A percentile compares a stretch with the other conserved stretches of the same genome.
These are phyloP conservation scores for Amblyornis subalaris DNA, from an alignment of 2,113 vertebrate genomes.

Conservation along the genomic window DNA sequence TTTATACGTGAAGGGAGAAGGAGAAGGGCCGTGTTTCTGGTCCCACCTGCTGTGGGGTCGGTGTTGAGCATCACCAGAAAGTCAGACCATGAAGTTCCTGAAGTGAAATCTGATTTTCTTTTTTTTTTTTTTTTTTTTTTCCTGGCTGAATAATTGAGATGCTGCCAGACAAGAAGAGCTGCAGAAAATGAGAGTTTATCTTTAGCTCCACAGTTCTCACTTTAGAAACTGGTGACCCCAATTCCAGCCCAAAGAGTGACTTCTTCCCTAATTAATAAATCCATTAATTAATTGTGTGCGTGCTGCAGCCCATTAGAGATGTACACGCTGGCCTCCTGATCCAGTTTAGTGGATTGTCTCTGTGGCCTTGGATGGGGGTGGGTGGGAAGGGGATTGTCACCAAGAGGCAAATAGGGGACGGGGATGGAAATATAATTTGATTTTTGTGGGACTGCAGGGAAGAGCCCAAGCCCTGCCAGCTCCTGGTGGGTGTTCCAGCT, in stretches of 20 bases:
- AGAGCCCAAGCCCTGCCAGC: background rate
- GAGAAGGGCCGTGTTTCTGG: fast-evolving
- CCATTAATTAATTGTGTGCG: constrained; percentile 76
- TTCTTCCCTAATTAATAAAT: constrained; percentile 77
- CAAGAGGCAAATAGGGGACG: background rate
- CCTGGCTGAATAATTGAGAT: constrained; percentile 54
- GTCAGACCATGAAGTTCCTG: background rate
- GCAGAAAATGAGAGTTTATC: constrained; percentile 66
- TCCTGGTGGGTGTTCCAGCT: background rate
- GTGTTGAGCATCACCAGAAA: fast-evolving
- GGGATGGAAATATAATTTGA: background rate
- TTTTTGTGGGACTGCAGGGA: background rate
- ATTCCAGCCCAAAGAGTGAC: constrained; percentile 68
- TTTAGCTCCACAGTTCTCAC: constrained; percentile 71
- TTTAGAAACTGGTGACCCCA: constrained; percentile 79
- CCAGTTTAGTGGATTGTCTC: constrained; percentile 52
- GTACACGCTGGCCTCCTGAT: constrained; percentile 45
- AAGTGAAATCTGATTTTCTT: background rate
- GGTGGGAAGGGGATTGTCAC: background rate
- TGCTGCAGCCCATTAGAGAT: constrained; percentile 63
- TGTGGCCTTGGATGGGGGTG: background rate
- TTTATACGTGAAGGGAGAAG: fast-evolving
- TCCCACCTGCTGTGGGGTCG: background rate
- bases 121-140: background rate
- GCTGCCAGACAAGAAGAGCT: constrained; percentile 54